Base-by-base conservation (phyloP, 2,888 invertebrate species). In the Drosophila engyochracea region DNA sequence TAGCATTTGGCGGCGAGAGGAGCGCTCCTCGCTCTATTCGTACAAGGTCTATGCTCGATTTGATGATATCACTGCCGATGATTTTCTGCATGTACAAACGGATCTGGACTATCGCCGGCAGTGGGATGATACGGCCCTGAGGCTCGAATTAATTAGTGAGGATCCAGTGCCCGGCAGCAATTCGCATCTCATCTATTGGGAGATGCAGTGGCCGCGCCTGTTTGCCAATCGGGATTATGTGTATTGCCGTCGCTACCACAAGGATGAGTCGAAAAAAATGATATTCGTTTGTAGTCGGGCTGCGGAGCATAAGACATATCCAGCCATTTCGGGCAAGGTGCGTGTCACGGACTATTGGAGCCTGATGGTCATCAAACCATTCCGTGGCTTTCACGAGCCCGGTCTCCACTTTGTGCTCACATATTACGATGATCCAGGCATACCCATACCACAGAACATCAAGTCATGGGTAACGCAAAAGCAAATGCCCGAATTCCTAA, bases 1-100 rank as follows among this genome's bases (percentile, higher is more conserved):
- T 90, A 94, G 97, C 19, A 96, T 98, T 44, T 98, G 98, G 98
- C 94, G 96, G 70, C 96, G 95, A 81, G 95, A 96, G 88, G 96
- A 96, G 82, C 94, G 95, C 54, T 94, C 95, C 0, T 96, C 97
- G 1, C 94, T 97, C 41, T 97, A 95, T 90, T 96, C 97, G 22
- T 98, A 98, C 91, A 98, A 97, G 95, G 97, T 98, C 0, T 97
- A 97, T 93, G 98, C 97, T 0, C 95, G 95, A 1, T 98, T 97
- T 90, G 94, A 95, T 60, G 97, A 98, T 85, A 96, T 98, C 2
- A 94, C 95, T 0, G 97, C 97, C 0, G 94, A 95, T 64, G 97
- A 97, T 92, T 97, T 97, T 92, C 94, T 97, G 1, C 96, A 96
- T 75, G 96, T 97, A 0, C 98, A 98, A 93, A 95, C 97, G 25